Evolutionary conservation across 2,113 vertebrate species (phyloP).

Genomic region (Aptenodytes patagonicus): DNA sequence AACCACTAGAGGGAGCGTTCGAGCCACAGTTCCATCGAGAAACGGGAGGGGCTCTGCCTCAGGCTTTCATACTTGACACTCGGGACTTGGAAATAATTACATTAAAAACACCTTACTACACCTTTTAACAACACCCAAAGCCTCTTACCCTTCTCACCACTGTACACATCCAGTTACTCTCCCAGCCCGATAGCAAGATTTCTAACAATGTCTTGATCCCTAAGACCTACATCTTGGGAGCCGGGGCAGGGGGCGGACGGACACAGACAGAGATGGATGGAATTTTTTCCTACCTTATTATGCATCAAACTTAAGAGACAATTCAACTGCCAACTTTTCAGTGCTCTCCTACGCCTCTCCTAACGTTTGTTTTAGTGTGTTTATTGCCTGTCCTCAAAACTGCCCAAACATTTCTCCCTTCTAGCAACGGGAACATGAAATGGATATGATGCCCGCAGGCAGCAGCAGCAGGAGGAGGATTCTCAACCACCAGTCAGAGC

Average conservation of each 20-base stretch:
- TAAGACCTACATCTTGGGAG: not conserved
- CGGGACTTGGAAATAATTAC: fast-evolving
- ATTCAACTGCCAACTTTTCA: not conserved
- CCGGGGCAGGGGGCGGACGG: fast-evolving
- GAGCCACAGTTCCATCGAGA: not conserved
- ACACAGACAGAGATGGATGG: fast-evolving
- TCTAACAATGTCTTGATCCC: not conserved
- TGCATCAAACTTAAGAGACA: not conserved
- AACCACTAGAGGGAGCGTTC: slow-evolving; percentile 25
- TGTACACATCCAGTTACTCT: not conserved
- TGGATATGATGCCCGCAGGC: not conserved
- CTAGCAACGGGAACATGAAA: not conserved
- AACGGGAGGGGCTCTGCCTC: not conserved
- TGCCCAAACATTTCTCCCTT: not conserved
- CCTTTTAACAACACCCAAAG: not conserved
- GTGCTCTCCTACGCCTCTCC: not conserved
- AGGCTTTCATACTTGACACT: fast-evolving
- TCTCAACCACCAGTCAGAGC: not conserved
- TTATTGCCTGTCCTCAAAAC: not conserved
- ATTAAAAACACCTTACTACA: not conserved
- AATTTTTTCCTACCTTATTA: not conserved
- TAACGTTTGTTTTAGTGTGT: not conserved
- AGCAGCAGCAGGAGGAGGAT: not conserved
- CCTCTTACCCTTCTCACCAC: not conserved
- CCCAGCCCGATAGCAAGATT: not conserved